Percentiles rank a stretch among this genome's conserved stretches.
These are phyloP conservation scores for Acanthornis magna DNA, from an alignment of 2,797 vertebrate species.

Conservation along the genomic window DNA sequence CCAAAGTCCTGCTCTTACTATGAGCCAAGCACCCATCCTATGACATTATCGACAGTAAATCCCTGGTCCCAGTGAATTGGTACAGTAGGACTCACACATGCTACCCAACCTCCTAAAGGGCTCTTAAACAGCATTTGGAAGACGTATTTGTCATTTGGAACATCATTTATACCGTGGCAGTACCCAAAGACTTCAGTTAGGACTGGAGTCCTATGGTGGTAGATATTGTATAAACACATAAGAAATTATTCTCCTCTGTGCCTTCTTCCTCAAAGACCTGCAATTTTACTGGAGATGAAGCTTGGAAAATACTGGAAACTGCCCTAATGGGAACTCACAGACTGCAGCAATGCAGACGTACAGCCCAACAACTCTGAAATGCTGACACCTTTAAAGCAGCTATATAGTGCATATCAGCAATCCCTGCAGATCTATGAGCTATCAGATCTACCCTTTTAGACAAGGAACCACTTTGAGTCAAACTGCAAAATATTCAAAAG, in stretches of 20 bases:
- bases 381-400: neutral
- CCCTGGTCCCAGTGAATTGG: neutral
- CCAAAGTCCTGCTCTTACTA: neutral
- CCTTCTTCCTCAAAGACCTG: neutral
- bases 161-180: neutral
- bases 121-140: neutral
- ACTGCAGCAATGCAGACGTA: slow-evolving; percentile 12
- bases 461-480: neutral
- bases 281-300: neutral
- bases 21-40: neutral
- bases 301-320: neutral
- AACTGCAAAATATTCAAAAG: neutral
- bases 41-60: neutral
- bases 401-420: neutral
- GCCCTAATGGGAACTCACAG: neutral
- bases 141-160: neutral
- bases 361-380: neutral
- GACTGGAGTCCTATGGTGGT: accelerated
- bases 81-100: neutral
- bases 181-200: neutral
- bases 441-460: neutral
- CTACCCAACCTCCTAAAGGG: neutral
- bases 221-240: neutral
- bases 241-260: neutral
- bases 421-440: neutral